phyloP scores from a whole-genome alignment of 2,888 invertebrate species.

The Hanleya hanleyi region DNA sequence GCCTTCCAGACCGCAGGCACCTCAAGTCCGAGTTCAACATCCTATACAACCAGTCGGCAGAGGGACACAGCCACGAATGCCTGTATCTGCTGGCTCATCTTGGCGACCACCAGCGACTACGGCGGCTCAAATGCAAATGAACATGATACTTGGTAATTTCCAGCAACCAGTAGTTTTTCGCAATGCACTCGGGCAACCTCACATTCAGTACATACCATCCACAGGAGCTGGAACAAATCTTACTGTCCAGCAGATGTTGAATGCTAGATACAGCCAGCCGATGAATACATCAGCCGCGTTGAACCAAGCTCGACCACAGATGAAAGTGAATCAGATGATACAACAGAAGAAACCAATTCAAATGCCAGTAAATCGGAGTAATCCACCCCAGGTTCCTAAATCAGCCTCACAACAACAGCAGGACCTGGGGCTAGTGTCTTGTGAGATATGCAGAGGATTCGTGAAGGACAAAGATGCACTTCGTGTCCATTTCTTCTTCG shows the following conservation, averaged over 20 bases:
- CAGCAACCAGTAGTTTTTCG: too few relatives aligned
- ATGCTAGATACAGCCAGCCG: background rate
- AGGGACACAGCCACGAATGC: background rate
- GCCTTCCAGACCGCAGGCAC: background rate
- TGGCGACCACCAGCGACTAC: too few relatives aligned
- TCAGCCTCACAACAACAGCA: background rate
- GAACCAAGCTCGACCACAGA: background rate
- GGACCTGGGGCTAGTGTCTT: constrained; percentile 69
- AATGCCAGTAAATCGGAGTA: background rate
- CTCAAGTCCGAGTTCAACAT: background rate
- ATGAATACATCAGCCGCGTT: too few relatives aligned
- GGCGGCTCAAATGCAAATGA: too few relatives aligned
- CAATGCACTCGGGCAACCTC: too few relatives aligned
- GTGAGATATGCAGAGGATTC: constrained; percentile 97
- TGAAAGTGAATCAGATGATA: background rate
- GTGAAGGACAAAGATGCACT: constrained; percentile 96
- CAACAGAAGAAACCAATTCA: background rate
- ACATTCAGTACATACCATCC: background rate
- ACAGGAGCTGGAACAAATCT: background rate
- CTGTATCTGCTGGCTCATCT: too few relatives aligned
- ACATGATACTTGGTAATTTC: background rate
- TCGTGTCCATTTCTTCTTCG: constrained; percentile 98
- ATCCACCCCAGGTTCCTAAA: background rate
- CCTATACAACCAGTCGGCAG: background rate
- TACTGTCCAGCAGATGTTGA: background rate